phyloP scores from a whole-genome alignment of 2,113 vertebrate genomes.

The Lagopus leucura region DNA sequence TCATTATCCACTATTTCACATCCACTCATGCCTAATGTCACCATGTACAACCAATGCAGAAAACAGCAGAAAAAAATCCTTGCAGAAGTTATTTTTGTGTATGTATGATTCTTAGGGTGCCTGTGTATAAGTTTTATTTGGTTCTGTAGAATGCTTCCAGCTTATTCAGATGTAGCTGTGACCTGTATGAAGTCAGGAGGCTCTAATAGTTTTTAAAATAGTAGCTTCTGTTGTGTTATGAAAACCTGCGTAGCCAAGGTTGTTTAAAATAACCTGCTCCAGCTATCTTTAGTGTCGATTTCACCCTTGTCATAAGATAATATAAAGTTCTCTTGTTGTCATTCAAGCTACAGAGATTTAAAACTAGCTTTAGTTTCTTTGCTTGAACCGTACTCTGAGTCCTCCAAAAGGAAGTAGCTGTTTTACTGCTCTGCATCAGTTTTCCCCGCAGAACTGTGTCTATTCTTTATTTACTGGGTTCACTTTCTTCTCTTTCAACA shows the following conservation, averaged over 20 bases:
- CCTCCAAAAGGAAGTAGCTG: neutral
- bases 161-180: neutral
- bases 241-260: neutral
- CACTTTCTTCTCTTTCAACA: constrained; percentile 8
- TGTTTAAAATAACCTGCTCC: neutral
- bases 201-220: neutral
- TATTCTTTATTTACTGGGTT: neutral
- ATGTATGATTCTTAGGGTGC: neutral
- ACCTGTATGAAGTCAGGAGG: neutral
- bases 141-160: neutral
- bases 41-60: neutral
- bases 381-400: neutral
- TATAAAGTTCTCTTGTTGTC: neutral
- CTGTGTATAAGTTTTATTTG: neutral
- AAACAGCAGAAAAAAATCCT: neutral
- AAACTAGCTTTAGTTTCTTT: neutral
- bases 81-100: neutral
- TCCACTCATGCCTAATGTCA: rapidly evolving
- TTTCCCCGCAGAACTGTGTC: neutral
- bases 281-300: neutral
- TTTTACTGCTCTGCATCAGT: neutral
- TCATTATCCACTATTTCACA: neutral
- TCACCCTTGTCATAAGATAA: neutral
- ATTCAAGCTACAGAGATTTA: neutral
- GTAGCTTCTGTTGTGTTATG: neutral